phyloP scores from a whole-genome alignment of 1,140 invertebrate species.

The Hesperophylax magnus region DNA sequence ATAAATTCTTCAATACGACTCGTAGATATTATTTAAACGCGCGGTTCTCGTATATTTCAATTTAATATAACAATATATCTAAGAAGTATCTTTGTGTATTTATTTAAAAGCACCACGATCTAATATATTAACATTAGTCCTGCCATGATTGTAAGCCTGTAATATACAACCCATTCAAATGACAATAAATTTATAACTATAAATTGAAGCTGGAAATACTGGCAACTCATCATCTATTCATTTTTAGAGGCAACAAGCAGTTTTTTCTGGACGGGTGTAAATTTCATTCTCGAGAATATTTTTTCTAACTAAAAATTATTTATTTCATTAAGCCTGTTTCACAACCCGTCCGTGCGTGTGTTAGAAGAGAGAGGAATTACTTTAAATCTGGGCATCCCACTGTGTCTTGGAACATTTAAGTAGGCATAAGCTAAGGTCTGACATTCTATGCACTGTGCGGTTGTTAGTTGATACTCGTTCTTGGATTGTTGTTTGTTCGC shows the following conservation, averaged over 20 bases:
- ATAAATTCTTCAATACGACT: too few species aligned
- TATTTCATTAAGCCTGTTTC: slow-evolving; percentile 18
- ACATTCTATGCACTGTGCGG: too few species aligned
- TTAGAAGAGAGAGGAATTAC: slow-evolving; percentile 5
- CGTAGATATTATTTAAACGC: too few species aligned
- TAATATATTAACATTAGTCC: slow-evolving; percentile 18
- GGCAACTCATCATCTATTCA: slow-evolving; percentile 12
- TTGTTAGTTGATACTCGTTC: not conserved
- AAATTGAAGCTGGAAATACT: slow-evolving; percentile 5
- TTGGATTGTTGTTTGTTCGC: slow-evolving; percentile 51
- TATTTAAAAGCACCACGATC: not conserved
- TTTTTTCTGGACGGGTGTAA: slow-evolving; percentile 26
- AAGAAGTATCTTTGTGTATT: not conserved
- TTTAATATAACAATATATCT: too few species aligned
- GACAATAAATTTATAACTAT: slow-evolving; percentile 30
- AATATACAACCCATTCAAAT: slow-evolving; percentile 31
- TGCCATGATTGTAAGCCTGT: not conserved
- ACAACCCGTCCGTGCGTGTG: not conserved
- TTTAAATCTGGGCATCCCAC: slow-evolving; percentile 41
- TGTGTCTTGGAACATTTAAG: slow-evolving; percentile 28
- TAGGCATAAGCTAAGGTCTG: slow-evolving; percentile 6
- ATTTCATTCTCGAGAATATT: slow-evolving; percentile 13
- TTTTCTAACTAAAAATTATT: not conserved
- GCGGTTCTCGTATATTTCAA: too few species aligned
- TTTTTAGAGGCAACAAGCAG: slow-evolving; percentile 3